Base-by-base conservation (phyloP, 2,888 invertebrate genomes). In the Nomada goodeniana region DNA sequence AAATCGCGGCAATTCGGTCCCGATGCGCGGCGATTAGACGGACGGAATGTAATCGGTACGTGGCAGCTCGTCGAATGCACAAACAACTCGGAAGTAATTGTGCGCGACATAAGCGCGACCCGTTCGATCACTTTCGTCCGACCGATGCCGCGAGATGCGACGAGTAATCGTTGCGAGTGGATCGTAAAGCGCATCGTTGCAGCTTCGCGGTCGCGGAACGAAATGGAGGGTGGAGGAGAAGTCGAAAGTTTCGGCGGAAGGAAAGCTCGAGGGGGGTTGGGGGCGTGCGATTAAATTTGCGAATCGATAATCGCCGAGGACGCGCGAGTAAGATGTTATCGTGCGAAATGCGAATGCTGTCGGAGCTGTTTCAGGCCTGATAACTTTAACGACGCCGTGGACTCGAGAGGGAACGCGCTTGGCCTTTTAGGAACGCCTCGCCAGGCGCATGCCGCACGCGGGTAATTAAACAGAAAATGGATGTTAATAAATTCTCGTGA, bases 381-480 rank as follows among this genome's bases (percentile, higher is more conserved):
- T 87, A 77, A 78, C 60, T 87, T 84, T 84, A 80, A 84, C 80
- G 88, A 88, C 36, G 64, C 73, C 71, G 68, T 77, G 73, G 72
- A 80, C 83, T 63, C 77, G 73, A 26, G 82, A 79, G 68, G 81
- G 85, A 86, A 85, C 77, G 61, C 79, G 84, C 20, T 78, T 72
- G 82, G 85, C 80, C 71, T 85, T 81, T 70, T 60, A 82, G 83
- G 85, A 87, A 89, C 86, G 87, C 84, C 85, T 86, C 64, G 83
- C 75, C 85, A 86, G 80, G 80, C 81, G 83, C 69, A 84, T 86
- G 85, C 86, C 84, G 79, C 84, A 79, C 82, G 85, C 85, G 76
- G 83, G 87, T 90, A 91, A 90, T 90, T 91, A 90, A 90, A 90
- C 85, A 87, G 90, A 90, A 89, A 91, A 90, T 88, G 85, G 86